These are phyloP conservation scores for Yasuhikotakia modesta DNA, from an alignment of 2,797 vertebrate genomes.

Conservation along the genomic window DNA sequence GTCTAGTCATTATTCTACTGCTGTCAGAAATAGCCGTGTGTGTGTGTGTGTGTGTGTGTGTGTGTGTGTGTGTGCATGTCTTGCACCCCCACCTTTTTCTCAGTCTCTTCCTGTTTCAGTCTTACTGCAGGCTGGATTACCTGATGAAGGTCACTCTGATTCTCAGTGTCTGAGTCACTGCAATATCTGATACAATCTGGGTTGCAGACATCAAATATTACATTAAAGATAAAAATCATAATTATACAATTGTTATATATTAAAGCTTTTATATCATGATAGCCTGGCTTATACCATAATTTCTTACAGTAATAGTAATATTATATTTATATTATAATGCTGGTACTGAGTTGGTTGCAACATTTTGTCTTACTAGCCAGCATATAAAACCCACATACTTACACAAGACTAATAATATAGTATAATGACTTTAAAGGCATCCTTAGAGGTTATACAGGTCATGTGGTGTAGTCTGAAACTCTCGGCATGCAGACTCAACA, in stretches of 20 bases:
- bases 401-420: neutral
- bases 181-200: neutral
- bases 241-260: too few relatives aligned
- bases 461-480: neutral
- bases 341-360: neutral
- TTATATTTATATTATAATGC: too few relatives aligned
- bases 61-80: neutral
- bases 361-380: neutral
- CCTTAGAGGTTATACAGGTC: neutral
- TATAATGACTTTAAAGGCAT: neutral
- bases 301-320: too few relatives aligned
- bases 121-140: constrained; percentile 9
- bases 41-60: too few relatives aligned
- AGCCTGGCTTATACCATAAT: too few relatives aligned
- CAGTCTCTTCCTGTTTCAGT: neutral
- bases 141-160: neutral
- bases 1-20: neutral
- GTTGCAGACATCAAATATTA: too few relatives aligned
- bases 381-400: neutral
- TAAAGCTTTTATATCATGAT: too few relatives aligned
- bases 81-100: neutral
- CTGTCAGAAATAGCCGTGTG: constrained; percentile 18
- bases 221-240: too few relatives aligned
- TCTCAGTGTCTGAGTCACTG: neutral
- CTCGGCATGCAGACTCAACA: neutral